Evolutionary conservation across 1,140 invertebrate species (phyloP).

Genomic region (Copidosoma floridanum): DNA sequence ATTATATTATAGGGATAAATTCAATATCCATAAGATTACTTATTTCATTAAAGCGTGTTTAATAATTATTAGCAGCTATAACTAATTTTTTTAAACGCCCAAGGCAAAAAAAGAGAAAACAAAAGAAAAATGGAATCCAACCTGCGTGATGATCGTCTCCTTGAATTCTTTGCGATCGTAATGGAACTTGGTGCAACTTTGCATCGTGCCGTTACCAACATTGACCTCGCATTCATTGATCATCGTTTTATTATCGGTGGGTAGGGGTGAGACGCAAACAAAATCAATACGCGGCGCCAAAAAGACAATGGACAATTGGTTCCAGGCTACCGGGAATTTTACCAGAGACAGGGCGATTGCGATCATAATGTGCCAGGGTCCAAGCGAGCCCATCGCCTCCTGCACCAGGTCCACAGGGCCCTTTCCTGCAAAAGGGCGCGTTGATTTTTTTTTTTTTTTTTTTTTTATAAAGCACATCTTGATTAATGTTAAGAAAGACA

Average conservation of each 20-base stretch:
- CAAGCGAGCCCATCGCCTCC: slow-evolving; percentile 60
- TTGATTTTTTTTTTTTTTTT: too few relatives aligned
- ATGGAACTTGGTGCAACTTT: slow-evolving; percentile 60
- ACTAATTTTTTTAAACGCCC: too few relatives aligned
- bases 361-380: slow-evolving; percentile 62
- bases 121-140: too few relatives aligned
- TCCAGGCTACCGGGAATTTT: slow-evolving; percentile 68
- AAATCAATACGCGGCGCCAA: slow-evolving; percentile 64
- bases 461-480: background rate
- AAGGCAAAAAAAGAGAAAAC: too few relatives aligned
- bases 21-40: background rate
- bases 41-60: too few relatives aligned
- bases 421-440: slow-evolving; percentile 40
- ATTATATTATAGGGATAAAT: background rate
- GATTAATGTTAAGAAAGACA: too few relatives aligned
- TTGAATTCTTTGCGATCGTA: slow-evolving; percentile 67
- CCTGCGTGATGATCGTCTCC: slow-evolving; percentile 70
- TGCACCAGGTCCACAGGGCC: slow-evolving; percentile 42
- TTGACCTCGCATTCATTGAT: slow-evolving; percentile 33
- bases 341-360: slow-evolving; percentile 65
- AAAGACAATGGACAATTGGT: slow-evolving; percentile 67
- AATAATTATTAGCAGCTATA: too few relatives aligned
- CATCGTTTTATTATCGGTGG: slow-evolving; percentile 32
- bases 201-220: slow-evolving; percentile 38
- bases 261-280: slow-evolving; percentile 52